Evolutionary conservation across 2,797 vertebrate species (phyloP).

Genomic region (Lithobates pipiens): DNA sequence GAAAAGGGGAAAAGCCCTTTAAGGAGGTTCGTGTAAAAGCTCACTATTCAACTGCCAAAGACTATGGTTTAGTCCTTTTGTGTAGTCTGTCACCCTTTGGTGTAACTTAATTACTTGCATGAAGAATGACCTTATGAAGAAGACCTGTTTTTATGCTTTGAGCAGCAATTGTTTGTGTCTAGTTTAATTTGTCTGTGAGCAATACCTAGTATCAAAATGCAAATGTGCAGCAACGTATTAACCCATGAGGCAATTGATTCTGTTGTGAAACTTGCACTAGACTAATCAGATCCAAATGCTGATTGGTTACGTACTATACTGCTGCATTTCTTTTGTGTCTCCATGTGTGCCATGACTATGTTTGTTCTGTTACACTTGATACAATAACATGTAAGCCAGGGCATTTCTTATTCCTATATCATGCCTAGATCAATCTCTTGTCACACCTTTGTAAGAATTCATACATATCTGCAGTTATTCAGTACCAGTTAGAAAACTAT

Average conservation of each 20-base stretch:
- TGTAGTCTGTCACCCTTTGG: background rate
- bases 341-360: background rate
- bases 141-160: background rate
- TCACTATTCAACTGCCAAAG: conserved; percentile 1
- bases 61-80: background rate
- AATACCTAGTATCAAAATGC: background rate
- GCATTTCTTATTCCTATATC: background rate
- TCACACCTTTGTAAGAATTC: background rate
- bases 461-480: background rate
- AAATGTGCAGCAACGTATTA: conserved; percentile 5
- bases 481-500: no score
- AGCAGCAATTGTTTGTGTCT: conserved; percentile 2
- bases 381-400: background rate
- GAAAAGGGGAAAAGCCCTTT: background rate
- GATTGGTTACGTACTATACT: background rate
- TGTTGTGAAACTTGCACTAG: conserved; percentile 3
- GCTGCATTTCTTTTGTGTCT: background rate
- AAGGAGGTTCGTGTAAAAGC: background rate
- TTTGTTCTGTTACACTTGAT: background rate
- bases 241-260: background rate
- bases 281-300: background rate
- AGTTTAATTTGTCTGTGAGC: background rate
- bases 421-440: background rate
- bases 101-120: conserved; percentile 3
- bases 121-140: background rate